Base-by-base conservation (phyloP, 2,888 invertebrate genomes). In the Apotomis turbidana region DNA sequence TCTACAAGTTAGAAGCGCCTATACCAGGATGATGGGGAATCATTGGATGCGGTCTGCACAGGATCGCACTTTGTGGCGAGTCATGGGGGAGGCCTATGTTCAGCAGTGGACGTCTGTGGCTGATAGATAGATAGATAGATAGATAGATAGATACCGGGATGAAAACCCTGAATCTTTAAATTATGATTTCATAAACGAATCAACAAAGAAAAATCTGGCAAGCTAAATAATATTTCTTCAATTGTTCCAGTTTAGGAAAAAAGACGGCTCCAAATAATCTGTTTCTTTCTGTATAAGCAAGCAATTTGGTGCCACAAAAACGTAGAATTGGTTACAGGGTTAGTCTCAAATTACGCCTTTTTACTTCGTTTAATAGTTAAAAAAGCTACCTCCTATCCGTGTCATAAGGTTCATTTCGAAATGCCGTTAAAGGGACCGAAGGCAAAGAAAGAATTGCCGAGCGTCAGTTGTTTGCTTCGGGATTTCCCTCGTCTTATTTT, bases 401-500 rank as follows among this genome's bases (percentile, higher is more conserved):
- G 12, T 4, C 12, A 51, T 51, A 62, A 38, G n/a, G 51, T 38
- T 51, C 49, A 49, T 9, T 49, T 49, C 51, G n/a, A 38, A 38
- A 4, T 3, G 36, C 10, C 5, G 9, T 6, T 0, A 51, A 62
- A n/a, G 4, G 49, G 27, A 61, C 4, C 46, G 4, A 10, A 49
- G 61, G 61, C 27, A 49, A 61, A 51, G 61, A 61, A 46, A 49
- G 8, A 61, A 12, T 36, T 27, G 15, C 55, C 62, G 51, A 12
- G 49, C 49, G 49, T 59, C 51, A 36, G 51, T 62, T 62, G 27
- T 61, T 61, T 61, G 61, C 61, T 51, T 10, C 49, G 36, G 61
- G 49, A 61, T 61, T 61, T 51, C 62, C 62, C 13, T 38, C 62
- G 51, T 62, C 51, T 62, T 9, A 62, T 62, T 62, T 62, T 51